Evolutionary conservation across 2,797 vertebrate species (phyloP), one percentile per base, ranked within the genome.

Genomic region (Catharus ustulatus): DNA sequence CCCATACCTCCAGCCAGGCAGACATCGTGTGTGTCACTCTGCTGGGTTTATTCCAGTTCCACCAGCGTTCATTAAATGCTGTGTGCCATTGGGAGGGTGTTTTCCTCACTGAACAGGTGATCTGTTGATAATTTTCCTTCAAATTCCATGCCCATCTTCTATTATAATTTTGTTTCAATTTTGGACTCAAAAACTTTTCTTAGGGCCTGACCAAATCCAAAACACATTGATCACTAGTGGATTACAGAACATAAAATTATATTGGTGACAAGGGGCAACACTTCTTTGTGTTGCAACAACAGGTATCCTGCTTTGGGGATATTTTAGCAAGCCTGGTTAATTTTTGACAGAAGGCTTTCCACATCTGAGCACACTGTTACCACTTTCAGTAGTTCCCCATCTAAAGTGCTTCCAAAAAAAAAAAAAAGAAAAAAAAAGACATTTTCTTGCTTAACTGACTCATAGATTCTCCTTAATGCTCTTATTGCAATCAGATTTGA

Each of bases 401-500:
- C 12, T 13, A 68, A 87, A 40, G 4, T 1, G 2, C 27, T 76
- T 83, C 62, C 55, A 75, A 73, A 73, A 80, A 58, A 67, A 40
- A 40, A 15, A 40, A 15, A 40, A 40, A 40, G 12, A 40, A 51
- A 51, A 51, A 45, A 34, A 45, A 51, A 40, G 32, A 42, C 1
- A 11, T 79, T 88, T 89, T 82, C 34, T 66, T 59, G 82, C 75
- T 84, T 90, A 95, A 87, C 34, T 43, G 69, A 63, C 68, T 86
- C 8, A 78, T 54, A 72, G 26, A 46, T 94, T 84, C 87, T 62
- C 76, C 30, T 62, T 52, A 86, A 93, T 88, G 29, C 13, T 52
- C 43, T 90, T 27, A 83, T 81, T 89, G 11, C 55, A 57, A 59
- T 48, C 75, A 43, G 43, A 72, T 95, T 84, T 96, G 64, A 95